A percentile compares a stretch with the other conserved stretches of the same genome.
Conservation (phyloP, 2,888 invertebrate species). For the Phymatocera aterrima region DNA sequence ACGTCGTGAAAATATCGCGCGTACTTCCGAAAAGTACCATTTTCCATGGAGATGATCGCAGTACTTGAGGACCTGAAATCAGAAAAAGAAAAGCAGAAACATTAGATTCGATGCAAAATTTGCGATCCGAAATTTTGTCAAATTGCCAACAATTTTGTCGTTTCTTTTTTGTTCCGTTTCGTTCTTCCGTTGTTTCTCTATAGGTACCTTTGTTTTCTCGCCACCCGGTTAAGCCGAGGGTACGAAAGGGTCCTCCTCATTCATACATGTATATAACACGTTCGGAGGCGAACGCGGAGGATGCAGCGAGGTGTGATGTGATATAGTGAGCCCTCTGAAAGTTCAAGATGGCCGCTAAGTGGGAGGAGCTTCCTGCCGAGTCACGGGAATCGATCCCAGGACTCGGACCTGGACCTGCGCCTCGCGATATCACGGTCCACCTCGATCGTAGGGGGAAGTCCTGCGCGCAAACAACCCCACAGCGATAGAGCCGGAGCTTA, state of each 20-base stretch:
- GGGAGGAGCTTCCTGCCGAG: constrained; percentile 73
- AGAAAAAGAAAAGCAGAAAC: not conserved
- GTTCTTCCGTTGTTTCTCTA: not conserved
- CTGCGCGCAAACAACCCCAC: constrained; percentile 59
- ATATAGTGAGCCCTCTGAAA: constrained; percentile 69
- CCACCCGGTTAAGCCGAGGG: not conserved
- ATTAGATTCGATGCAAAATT: not conserved
- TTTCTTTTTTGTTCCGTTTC: too few relatives aligned
- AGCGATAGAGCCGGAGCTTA: constrained; percentile 6
- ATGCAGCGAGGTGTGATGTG: constrained; percentile 71
- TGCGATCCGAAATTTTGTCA: not conserved
- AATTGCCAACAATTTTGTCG: not conserved
- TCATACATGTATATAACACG: not conserved
- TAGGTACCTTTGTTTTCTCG: not conserved
- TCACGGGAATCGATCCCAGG: constrained; percentile 72
- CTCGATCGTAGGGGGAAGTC: constrained; percentile 52
- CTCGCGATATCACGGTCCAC: constrained; percentile 51
- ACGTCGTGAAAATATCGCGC: constrained; percentile 97
- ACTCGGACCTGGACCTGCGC: constrained; percentile 66
- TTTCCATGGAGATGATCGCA: constrained; percentile 99
- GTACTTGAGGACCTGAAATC: constrained; percentile 93
- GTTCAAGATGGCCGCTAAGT: constrained; percentile 74
- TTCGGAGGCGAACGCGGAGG: constrained; percentile 40
- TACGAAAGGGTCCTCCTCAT: not conserved
- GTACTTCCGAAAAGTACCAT: constrained; percentile 99